A percentile compares a stretch with the other conserved stretches of the same genome.
phyloP scores from a whole-genome alignment of 2,113 vertebrate genomes.

The Egretta garzetta region DNA sequence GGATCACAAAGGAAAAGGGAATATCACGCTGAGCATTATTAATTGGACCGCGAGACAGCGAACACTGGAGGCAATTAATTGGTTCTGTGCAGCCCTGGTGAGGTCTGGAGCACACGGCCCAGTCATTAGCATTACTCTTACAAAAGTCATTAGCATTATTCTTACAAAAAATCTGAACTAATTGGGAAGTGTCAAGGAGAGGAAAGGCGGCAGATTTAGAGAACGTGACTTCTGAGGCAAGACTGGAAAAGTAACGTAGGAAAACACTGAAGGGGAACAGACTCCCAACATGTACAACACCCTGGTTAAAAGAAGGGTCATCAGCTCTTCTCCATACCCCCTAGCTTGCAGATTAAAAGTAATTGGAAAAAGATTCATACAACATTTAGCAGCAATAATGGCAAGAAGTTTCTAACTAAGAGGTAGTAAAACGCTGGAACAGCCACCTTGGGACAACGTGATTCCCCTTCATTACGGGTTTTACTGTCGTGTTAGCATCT shows the following conservation, averaged over 20 bases:
- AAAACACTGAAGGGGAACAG: background rate
- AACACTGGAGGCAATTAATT: background rate
- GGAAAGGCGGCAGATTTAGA: background rate
- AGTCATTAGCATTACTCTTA: background rate
- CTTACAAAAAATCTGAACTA: background rate
- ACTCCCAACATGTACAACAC: background rate
- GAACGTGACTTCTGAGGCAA: background rate
- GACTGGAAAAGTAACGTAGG: rapidly evolving
- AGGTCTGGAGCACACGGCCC: background rate
- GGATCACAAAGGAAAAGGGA: background rate
- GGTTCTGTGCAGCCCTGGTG: background rate
- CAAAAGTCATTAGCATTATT: background rate
- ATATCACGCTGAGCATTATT: rapidly evolving
- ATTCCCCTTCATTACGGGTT: background rate
- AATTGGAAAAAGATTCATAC: background rate
- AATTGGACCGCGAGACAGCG: rapidly evolving
- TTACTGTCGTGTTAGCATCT: background rate
- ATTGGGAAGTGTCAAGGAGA: background rate
- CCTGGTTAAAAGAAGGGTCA: background rate
- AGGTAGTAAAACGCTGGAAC: background rate
- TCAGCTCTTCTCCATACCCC: background rate
- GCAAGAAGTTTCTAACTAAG: background rate
- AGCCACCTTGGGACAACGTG: background rate
- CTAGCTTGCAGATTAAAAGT: no score
- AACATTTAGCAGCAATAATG: background rate